Conservation (phyloP, 2,113 vertebrate genomes). For the Solea solea region DNA sequence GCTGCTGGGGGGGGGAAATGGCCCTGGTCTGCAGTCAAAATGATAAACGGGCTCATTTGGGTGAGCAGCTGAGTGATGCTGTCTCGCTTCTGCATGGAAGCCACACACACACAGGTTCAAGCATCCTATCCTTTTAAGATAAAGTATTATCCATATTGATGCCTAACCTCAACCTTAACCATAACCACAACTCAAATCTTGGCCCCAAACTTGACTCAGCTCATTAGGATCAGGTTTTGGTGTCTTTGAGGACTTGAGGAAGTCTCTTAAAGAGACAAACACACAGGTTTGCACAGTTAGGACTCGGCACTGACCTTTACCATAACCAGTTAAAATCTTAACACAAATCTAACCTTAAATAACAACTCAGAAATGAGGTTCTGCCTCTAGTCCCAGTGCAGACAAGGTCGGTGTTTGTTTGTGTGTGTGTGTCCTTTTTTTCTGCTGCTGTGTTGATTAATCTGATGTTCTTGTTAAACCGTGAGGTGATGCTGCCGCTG, state of each 20-base stretch:
- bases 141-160: too few relatives aligned
- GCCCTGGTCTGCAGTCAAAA: neutral
- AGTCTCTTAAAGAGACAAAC: neutral
- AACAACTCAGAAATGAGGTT: too few relatives aligned
- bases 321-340: neutral
- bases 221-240: too few relatives aligned
- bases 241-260: too few relatives aligned
- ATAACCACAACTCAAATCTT: too few relatives aligned
- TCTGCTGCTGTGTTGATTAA: constrained; percentile 39
- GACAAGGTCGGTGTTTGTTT: too few relatives aligned
- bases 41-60: neutral
- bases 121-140: too few relatives aligned
- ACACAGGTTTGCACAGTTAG: constrained; percentile 8
- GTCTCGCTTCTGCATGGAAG: constrained; percentile 11
- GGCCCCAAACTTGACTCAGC: too few relatives aligned
- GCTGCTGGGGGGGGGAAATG: constrained; percentile 24
- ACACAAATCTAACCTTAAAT: too few relatives aligned
- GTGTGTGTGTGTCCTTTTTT: too few relatives aligned
- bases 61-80: constrained; percentile 29
- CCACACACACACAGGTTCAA: neutral
- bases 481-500: constrained; percentile 52
- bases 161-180: too few relatives aligned
- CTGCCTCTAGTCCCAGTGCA: too few relatives aligned
- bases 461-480: constrained; percentile 47
- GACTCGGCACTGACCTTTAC: neutral